A percentile compares a stretch with the other conserved stretches of the same genome.
These are phyloP conservation scores for Erythrolamprus reginae DNA, from an alignment of 2,113 vertebrate species.

Conservation along the genomic window DNA sequence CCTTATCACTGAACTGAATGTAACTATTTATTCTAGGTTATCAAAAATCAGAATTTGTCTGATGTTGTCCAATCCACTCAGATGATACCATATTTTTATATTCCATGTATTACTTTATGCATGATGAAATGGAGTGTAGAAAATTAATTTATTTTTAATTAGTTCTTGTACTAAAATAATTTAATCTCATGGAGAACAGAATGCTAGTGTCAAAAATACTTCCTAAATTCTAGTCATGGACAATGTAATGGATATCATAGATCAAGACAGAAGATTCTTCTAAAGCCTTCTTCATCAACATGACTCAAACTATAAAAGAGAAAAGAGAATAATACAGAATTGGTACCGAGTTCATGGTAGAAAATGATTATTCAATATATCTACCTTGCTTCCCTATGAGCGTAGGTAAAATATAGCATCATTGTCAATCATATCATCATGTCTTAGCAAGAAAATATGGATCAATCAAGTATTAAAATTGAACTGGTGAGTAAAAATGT, in stretches of 20 bases:
- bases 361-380: neutral
- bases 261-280: neutral
- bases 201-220: neutral
- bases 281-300: neutral
- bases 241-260: constrained; percentile 14
- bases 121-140: constrained; percentile 45
- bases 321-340: neutral
- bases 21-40: neutral
- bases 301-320: constrained; percentile 2
- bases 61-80: neutral
- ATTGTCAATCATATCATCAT: neutral
- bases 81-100: neutral
- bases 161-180: neutral
- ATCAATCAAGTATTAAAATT: neutral
- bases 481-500: neutral
- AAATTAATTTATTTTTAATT: constrained; percentile 48
- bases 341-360: neutral
- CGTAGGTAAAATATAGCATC: neutral
- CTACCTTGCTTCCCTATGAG: neutral
- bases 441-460: neutral
- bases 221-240: constrained; percentile 10
- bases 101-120: constrained; percentile 22
- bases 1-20: neutral
- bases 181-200: constrained; percentile 17
- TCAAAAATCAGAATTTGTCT: neutral